Evolutionary conservation across 2,113 vertebrate species (phyloP), one percentile per base, ranked within the genome.

Genomic region (Oplegnathus fasciatus): DNA sequence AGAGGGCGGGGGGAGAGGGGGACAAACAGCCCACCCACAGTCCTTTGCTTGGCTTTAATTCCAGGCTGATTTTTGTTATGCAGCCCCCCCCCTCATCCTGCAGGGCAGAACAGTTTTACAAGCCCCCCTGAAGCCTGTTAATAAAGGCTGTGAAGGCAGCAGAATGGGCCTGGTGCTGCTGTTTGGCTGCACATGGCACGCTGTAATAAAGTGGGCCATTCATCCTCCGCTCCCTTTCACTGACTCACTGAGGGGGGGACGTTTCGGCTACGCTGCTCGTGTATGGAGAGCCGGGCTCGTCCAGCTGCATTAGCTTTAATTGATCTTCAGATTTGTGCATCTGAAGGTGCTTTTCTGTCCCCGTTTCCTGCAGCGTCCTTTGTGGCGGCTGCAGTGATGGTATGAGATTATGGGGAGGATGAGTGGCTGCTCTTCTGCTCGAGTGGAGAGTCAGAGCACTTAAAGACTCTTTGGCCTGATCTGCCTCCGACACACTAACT

Each of bases 21-120:
- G 44, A 30, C 92, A 94, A 94, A 85, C 93, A 93, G 93, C 96
- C 97, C 97, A 95, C 97, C 96, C 95, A 95, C 95, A 95, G 95
- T 91, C 92, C 91, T 95, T 89, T 86, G 85, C 69, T 72, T 88
- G 91, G 8, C 52, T 86, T 95, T 95, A 94, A 94, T 78, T 90
- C 81, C 71, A 83, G 55, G 83, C 92, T 89, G 37, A 30, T 89
- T 88, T 88, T 90, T 93, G 95, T 96, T 93, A 90, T 91, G 84
- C 86, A 88, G 68, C 84, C 86, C 83, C 84, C 24, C 83, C 81
- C 8, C 6, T 6, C 61, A 32, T 50, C 75, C 80, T 76, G 83
- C 93, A 85, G 57, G 91, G 74, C 69, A 10, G 44, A 93, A 92
- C 91, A 92, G 84, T 95, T 94, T 95, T 94, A 90, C 68, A 55